Evolutionary conservation across 2,888 invertebrate species (phyloP).

Genomic region (Chelonus formosanus): DNA sequence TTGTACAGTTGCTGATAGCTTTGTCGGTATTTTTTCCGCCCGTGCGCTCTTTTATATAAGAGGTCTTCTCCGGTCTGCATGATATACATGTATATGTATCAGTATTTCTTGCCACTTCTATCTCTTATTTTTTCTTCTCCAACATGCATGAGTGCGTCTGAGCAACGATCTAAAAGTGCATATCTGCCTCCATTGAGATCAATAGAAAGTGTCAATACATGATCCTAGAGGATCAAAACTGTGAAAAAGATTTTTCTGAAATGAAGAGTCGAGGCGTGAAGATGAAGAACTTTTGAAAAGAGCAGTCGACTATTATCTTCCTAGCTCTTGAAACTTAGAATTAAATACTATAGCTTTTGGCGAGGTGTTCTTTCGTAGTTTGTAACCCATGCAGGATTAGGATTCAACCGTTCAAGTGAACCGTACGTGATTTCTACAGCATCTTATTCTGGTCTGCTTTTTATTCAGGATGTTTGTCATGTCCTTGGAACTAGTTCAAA

Average conservation of each 20-base stretch:
- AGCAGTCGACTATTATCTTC: constrained; percentile 2
- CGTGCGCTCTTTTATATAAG: not conserved
- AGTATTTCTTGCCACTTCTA: constrained; percentile 24
- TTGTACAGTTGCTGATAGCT: constrained; percentile 51
- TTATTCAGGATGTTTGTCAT: not conserved
- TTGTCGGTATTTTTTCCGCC: constrained; percentile 50
- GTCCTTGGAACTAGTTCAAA: constrained; percentile 13
- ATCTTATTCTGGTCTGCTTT: not conserved
- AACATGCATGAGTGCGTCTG: constrained; percentile 8
- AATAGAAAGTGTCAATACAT: constrained; percentile 20
- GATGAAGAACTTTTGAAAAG: constrained; percentile 13
- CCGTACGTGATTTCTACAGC: constrained; percentile 23
- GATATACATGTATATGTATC: constrained; percentile 2
- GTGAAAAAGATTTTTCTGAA: not conserved
- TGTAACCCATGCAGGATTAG: constrained; percentile 23
- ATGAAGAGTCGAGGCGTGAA: constrained; percentile 24
- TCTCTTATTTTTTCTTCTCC: not conserved
- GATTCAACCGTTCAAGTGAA: constrained; percentile 25
- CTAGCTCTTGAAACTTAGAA: not conserved
- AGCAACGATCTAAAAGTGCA: constrained; percentile 4
- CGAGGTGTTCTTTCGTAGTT: constrained; percentile 20
- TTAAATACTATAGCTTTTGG: constrained; percentile 2
- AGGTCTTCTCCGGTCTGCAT: constrained; percentile 24
- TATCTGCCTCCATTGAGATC: constrained; percentile 20
- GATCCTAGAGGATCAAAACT: not conserved